These are phyloP conservation scores for Phenganax subtilis DNA, from an alignment of 92 coral and sea anemone species.

Conservation along the genomic window DNA sequence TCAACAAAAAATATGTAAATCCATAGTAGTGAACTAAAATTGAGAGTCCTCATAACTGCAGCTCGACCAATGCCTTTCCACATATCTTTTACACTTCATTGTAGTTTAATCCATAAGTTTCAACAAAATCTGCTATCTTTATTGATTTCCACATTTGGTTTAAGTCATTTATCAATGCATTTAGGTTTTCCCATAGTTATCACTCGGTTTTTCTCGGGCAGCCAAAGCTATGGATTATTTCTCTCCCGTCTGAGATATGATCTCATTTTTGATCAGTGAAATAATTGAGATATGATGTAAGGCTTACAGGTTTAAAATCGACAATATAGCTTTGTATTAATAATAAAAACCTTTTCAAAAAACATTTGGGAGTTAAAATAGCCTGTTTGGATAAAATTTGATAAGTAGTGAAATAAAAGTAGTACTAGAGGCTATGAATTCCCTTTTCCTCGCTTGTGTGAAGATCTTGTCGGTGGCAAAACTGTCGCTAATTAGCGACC, in stretches of 20 bases:
- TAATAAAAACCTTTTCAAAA: background rate
- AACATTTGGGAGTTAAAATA: background rate
- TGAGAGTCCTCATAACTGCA: background rate
- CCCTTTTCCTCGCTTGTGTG: background rate
- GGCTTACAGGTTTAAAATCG: background rate
- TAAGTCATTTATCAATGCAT: background rate
- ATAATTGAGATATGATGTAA: constrained; percentile 15
- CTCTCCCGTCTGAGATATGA: background rate
- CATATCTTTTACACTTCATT: constrained; percentile 6
- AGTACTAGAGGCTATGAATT: background rate
- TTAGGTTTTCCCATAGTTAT: background rate
- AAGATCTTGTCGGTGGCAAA: background rate
- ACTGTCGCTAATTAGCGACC: background rate
- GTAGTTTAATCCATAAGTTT: background rate
- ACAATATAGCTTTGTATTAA: background rate
- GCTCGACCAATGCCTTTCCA: background rate
- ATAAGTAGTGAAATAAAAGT: too few species aligned
- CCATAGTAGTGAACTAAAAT: background rate
- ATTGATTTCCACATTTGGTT: background rate
- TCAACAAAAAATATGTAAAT: background rate
- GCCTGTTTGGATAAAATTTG: background rate
- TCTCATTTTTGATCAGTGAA: constrained; percentile 26
- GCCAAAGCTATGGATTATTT: constrained; percentile 9
- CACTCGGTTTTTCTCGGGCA: background rate
- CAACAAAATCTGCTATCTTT: background rate